These are phyloP conservation scores for Pristionchus arcanus DNA, from an alignment of 2,888 invertebrate genomes.

Conservation along the genomic window DNA sequence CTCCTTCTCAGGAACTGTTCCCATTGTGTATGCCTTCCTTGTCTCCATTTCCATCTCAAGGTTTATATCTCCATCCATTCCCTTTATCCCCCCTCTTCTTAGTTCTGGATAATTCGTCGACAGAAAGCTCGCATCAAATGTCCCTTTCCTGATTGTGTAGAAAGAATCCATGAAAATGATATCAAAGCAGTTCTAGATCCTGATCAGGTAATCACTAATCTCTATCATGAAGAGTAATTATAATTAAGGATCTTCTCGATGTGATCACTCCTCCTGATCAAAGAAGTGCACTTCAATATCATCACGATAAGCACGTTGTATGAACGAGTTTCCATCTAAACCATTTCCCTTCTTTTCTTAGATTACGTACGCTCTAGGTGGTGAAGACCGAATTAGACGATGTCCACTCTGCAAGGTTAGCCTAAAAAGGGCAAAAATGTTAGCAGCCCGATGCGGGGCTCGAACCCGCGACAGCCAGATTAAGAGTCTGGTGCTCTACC, in stretches of 20 bases:
- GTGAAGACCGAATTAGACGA: constrained; percentile 58
- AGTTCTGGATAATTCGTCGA: constrained; percentile 61
- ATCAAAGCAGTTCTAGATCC: constrained; percentile 67
- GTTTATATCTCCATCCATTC: constrained; percentile 40
- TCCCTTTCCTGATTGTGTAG: constrained; percentile 57
- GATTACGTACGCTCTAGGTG: constrained; percentile 42
- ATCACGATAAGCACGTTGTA: constrained; percentile 66
- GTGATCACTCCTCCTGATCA: constrained; percentile 60
- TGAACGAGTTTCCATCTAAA: constrained; percentile 35
- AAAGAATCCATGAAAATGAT: constrained; percentile 67
- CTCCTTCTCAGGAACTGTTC: constrained; percentile 64
- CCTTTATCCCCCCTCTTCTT: neutral
- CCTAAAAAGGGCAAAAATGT: neutral
- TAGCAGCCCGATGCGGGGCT: constrained; percentile 72
- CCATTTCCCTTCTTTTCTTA: neutral
- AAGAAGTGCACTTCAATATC: constrained; percentile 63
- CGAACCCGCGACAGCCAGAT: constrained; percentile 75
- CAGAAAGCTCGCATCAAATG: constrained; percentile 64
- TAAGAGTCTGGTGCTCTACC: constrained; percentile 68
- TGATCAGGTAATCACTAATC: neutral
- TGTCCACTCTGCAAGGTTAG: constrained; percentile 63
- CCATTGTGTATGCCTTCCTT: constrained; percentile 64
- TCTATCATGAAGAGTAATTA: neutral
- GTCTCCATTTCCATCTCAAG: constrained; percentile 64
- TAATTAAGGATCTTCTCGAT: constrained; percentile 60